Evolutionary conservation across 2,797 vertebrate species (phyloP), one percentile per base, ranked within the genome.

Genomic region (Myiotriccus ornatus): DNA sequence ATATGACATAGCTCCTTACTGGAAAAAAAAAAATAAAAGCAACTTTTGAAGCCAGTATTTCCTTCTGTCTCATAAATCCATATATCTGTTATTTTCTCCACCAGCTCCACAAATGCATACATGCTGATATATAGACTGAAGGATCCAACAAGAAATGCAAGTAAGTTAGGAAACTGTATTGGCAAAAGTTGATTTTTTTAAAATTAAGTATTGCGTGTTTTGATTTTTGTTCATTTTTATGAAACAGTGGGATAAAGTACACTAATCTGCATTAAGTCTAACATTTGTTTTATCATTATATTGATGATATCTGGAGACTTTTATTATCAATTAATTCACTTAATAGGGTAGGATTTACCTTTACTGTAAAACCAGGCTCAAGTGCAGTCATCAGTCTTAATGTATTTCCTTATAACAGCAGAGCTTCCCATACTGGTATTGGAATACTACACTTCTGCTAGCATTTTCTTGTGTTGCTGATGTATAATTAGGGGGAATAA

Each of bases 61-160:
- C 24, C 32, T 71, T 12, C 34, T 53, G 1, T 55, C 23, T 57
- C 53, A 32, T 74, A 68, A 89, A 76, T 49, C 64, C 12, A 35
- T 8, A 7, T 93, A 35, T 91, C 53, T 90, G 0, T 85, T 95
- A 21, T 41, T 80, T 77, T 93, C 8, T 92, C 37, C 83, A 10
- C 80, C 97, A 99, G 99, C 97, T 99, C 99, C 84, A 99, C 99
- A 92, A 99, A 99, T 96, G 99, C 99, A 19, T 99, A 99, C 95
- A 99, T 99, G 99, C 98, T 99, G 93, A 99, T 99, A 97, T 99
- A 99, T 95, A 99, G 99, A 97, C 95, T 99, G 97, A 99, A 99
- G 98, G 99, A 99, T 96, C 96, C 98, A 91, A 96, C 98, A 74
- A 99, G 99, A 98, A 99, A 99, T 97, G 98, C 99, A 98, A 99